These are phyloP conservation scores for Platynereis dumerilii DNA, from an alignment of 2,888 invertebrate genomes.

Conservation along the genomic window DNA sequence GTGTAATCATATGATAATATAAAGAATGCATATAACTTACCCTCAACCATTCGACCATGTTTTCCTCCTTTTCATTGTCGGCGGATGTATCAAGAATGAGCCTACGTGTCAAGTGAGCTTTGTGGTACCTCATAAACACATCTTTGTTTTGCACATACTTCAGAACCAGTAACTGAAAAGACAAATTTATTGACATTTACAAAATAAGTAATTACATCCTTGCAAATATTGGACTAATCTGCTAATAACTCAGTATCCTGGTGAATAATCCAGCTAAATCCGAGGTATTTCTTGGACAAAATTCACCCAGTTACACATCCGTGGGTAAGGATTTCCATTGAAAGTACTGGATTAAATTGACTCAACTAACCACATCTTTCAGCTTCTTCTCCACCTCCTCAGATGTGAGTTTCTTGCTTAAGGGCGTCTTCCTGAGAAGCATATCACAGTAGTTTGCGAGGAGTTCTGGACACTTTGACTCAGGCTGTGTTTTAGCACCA, in stretches of 20 bases:
- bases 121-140: conserved; percentile 99
- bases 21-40: conserved; percentile 58
- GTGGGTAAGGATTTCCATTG: too few species aligned
- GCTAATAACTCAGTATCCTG: too few species aligned
- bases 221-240: too few species aligned
- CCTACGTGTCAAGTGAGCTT: conserved; percentile 93
- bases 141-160: conserved; percentile 99
- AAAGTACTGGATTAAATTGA: too few species aligned
- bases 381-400: conserved; percentile 96
- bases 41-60: conserved; percentile 93
- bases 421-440: conserved; percentile 91
- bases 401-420: conserved; percentile 93
- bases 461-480: conserved; percentile 98
- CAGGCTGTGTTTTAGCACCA: conserved; percentile 70
- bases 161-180: conserved; percentile 78
- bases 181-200: background rate
- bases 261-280: too few species aligned
- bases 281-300: too few species aligned
- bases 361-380: conserved; percentile 89
- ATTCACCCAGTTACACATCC: too few species aligned
- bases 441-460: conserved; percentile 99
- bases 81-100: conserved; percentile 97
- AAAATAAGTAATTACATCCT: background rate
- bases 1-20: too few species aligned
- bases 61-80: conserved; percentile 98